Evolutionary conservation across 2,888 invertebrate genomes (phyloP).

Genomic region (Trimorus sp.): DNA sequence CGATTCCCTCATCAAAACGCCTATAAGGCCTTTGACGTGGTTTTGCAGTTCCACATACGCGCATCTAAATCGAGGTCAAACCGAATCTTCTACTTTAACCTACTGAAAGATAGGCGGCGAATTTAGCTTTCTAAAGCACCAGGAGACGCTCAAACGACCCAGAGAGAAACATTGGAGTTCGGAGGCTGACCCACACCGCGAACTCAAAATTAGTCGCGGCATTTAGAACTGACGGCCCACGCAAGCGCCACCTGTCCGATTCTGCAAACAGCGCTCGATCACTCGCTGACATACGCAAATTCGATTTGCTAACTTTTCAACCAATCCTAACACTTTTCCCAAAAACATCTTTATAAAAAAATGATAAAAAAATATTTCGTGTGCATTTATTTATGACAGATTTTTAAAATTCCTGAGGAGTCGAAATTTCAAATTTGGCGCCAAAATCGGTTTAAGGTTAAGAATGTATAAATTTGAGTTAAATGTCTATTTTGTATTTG

Average conservation of each 20-base stretch:
- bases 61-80: slow-evolving; percentile 80
- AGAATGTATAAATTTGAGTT: background rate
- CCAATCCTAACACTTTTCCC: no score
- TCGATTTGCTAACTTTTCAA: no score
- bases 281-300: no score
- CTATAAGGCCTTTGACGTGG: slow-evolving; percentile 67
- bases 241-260: slow-evolving; percentile 45
- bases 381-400: no score
- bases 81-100: slow-evolving; percentile 82
- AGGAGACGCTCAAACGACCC: slow-evolving; percentile 65
- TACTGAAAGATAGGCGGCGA: slow-evolving; percentile 79
- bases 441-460: background rate
- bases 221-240: slow-evolving; percentile 70
- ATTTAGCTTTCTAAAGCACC: slow-evolving; percentile 81
- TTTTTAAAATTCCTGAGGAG: no score
- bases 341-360: no score
- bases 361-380: no score
- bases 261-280: slow-evolving; percentile 1
- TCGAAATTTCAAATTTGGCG: no score
- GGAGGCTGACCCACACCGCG: slow-evolving; percentile 67
- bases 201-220: slow-evolving; percentile 74
- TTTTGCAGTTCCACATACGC: slow-evolving; percentile 68
- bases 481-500: background rate
- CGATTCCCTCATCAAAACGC: slow-evolving; percentile 65
- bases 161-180: slow-evolving; percentile 58